These are phyloP conservation scores for Gobio occitaniae DNA, from an alignment of 2,797 vertebrate genomes.

Conservation along the genomic window DNA sequence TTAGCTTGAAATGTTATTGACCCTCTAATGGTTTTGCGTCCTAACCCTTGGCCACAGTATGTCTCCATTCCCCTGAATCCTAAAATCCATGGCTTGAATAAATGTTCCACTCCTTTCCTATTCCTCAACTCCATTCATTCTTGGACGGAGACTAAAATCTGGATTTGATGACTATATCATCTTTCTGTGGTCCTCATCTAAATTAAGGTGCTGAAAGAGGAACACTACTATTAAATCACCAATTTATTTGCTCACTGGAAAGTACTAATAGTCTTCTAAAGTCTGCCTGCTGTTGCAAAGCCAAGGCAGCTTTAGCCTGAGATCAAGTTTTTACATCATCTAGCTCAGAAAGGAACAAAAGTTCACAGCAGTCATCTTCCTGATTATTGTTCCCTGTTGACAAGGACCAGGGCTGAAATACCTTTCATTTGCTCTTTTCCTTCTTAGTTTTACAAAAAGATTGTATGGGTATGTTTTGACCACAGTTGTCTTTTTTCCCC, in stretches of 20 bases:
- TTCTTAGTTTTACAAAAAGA: slow-evolving; percentile 6
- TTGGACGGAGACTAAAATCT: slow-evolving; percentile 27
- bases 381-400: slow-evolving; percentile 30
- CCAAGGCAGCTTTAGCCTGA: slow-evolving; percentile 4
- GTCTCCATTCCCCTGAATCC: slow-evolving; percentile 22
- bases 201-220: slow-evolving; percentile 36
- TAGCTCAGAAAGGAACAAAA: slow-evolving; percentile 28
- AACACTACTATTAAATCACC: slow-evolving; percentile 35
- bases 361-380: slow-evolving; percentile 39
- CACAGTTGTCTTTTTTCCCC: not conserved
- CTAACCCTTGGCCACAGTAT: slow-evolving; percentile 28
- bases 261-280: slow-evolving; percentile 32
- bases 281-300: slow-evolving; percentile 25
- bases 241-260: slow-evolving; percentile 45
- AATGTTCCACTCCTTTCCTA: slow-evolving; percentile 7
- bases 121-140: slow-evolving; percentile 15
- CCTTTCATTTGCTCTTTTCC: slow-evolving; percentile 11
- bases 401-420: slow-evolving; percentile 1
- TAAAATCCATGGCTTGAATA: slow-evolving; percentile 40
- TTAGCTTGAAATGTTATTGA: slow-evolving; percentile 57
- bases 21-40: slow-evolving; percentile 49
- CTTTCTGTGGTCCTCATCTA: slow-evolving; percentile 24
- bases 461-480: not conserved
- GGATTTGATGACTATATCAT: slow-evolving; percentile 43
- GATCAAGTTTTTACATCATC: slow-evolving; percentile 24